Evolutionary conservation across 2,888 invertebrate species (phyloP), one percentile per base, ranked within the genome.

Genomic region (Heliconius ethilla): DNA sequence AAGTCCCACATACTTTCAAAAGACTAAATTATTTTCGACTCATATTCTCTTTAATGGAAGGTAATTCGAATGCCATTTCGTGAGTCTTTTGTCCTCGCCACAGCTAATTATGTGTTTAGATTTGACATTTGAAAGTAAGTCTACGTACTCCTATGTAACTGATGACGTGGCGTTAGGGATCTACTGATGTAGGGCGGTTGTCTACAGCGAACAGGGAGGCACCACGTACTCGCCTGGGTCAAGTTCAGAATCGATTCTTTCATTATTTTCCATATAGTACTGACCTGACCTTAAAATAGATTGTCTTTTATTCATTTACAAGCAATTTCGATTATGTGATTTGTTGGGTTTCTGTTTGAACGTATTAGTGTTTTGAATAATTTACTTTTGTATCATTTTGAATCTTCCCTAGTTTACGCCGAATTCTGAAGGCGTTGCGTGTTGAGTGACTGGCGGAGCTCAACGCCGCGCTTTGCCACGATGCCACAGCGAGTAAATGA

Each of bases 241-340:
- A 74, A 74, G 74, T 65, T 74, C 63, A 65, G 22, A 37, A 74
- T 74, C 65, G 74, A 74, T 74, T 74, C 3, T 65, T 22, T 18
- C 25, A 7, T 40, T 40, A 45, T 1, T 63, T 45, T 74, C 15
- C 33, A n/a, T 72, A 59, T 72, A 25, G 33, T 33, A 37, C 72
- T 59, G 72, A 72, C 59, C 55, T 72, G n/a, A 29, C 55, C 33
- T 59, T 59, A 72, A 72, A 72, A 72, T 59, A 59, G 33, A 70
- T 18, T 51, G 27, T 29, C 3, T 13, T 33, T 55, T 22, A 51
- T n/a, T 70, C 13, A n/a, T 59, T 33, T 15, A 59, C 15, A 7
- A 55, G 59, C n/a, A 7, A 15, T 59, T 59, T 59, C 3, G 22
- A n/a, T 59, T 59, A 59, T n/a, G 55, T n/a, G 10, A 22, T n/a